These are phyloP conservation scores for Oenanthe oenanthe DNA, from an alignment of 2,113 vertebrate species.

Conservation along the genomic window DNA sequence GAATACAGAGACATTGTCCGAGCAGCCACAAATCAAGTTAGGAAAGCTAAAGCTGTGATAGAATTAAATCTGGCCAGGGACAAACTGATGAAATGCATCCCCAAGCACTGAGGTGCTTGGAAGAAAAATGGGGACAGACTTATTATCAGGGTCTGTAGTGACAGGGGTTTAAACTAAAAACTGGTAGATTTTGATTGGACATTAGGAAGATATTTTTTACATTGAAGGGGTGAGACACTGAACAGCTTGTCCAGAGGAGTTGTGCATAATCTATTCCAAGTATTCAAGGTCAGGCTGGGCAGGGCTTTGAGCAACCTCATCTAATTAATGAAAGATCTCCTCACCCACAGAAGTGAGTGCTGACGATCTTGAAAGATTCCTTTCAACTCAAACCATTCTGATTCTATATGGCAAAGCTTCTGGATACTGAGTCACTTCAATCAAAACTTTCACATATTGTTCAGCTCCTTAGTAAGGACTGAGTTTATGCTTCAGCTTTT, in stretches of 20 bases:
- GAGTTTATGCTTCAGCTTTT: not conserved
- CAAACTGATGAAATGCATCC: not conserved
- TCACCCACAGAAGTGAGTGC: accelerated
- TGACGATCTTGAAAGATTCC: not conserved
- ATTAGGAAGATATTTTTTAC: not conserved
- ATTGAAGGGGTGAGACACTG: not conserved
- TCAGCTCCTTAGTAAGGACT: not conserved
- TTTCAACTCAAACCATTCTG: not conserved
- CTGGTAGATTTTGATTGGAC: not conserved
- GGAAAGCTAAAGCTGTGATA: not conserved
- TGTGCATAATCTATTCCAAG: not conserved
- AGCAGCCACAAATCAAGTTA: not conserved
- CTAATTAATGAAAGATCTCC: not conserved
- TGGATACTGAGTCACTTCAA: not conserved
- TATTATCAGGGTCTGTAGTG: not conserved
- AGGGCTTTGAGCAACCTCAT: not conserved
- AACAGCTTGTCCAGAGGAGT: not conserved
- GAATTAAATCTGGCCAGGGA: not conserved
- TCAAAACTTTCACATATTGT: not conserved
- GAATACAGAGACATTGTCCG: not conserved
- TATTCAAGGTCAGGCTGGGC: not conserved
- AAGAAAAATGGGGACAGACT: not conserved
- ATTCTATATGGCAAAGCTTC: not conserved
- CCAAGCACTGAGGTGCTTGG: not conserved
- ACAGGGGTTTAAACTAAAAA: not conserved